A percentile compares a stretch with the other conserved stretches of the same genome.
Conservation (phyloP, 2,888 invertebrate genomes). For the Drosophila nr. perissopoda region DNA sequence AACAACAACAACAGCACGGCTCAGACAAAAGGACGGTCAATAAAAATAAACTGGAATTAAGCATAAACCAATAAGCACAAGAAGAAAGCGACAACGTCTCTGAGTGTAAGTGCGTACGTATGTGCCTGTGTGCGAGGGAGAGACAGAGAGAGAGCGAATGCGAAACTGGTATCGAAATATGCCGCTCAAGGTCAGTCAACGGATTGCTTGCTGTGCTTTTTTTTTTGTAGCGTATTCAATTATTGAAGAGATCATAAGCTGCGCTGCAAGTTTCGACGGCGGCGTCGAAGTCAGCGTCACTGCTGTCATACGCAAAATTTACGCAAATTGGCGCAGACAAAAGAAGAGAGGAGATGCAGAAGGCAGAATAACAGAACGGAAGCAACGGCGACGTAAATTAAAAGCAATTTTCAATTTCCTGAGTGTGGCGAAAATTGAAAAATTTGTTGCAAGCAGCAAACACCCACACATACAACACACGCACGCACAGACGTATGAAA, state of each 20-base stretch:
- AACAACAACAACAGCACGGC: slow-evolving; percentile 28
- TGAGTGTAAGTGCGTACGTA: slow-evolving; percentile 23
- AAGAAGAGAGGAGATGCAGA: slow-evolving; percentile 15
- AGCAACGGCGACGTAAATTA: slow-evolving; percentile 70
- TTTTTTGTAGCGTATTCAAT: slow-evolving; percentile 43
- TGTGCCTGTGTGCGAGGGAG: slow-evolving; percentile 21
- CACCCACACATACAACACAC: slow-evolving; percentile 36
- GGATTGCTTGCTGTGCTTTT: slow-evolving; percentile 55
- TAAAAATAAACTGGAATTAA: slow-evolving; percentile 79
- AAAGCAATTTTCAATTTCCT: slow-evolving; percentile 78
- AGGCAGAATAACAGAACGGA: slow-evolving; percentile 56
- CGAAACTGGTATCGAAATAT: slow-evolving; percentile 73
- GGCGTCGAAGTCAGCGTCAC: slow-evolving; percentile 14
- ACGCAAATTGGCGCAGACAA: slow-evolving; percentile 57
- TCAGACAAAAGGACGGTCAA: slow-evolving; percentile 45
- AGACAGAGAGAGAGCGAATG: slow-evolving; percentile 36
- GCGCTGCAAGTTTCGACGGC: slow-evolving; percentile 53
- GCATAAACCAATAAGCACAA: slow-evolving; percentile 74
- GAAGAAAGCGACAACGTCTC: slow-evolving; percentile 48
- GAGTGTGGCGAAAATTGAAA: slow-evolving; percentile 70
- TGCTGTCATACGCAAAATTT: slow-evolving; percentile 49
- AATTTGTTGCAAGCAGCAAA: slow-evolving; percentile 39
- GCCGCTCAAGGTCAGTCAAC: slow-evolving; percentile 82
- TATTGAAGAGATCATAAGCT: slow-evolving; percentile 60
- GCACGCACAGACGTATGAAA: slow-evolving; percentile 15